Evolutionary conservation across 2,113 vertebrate genomes (phyloP), one percentile per base, ranked within the genome.

Genomic region (Plestiodon gilberti): DNA sequence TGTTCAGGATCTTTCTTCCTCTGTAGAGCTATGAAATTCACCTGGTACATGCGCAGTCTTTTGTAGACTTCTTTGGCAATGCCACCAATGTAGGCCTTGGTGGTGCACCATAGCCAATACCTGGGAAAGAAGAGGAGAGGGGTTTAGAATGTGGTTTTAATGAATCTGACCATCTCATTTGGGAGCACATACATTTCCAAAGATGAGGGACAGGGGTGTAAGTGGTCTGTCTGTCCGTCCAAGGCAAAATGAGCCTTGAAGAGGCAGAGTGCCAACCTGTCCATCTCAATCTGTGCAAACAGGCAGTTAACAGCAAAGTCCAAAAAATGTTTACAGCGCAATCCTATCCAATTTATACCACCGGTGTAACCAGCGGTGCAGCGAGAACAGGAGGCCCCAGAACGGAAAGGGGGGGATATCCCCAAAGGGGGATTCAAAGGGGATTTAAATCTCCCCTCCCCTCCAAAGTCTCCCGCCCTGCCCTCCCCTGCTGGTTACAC

Each of bases 51-150:
- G 40, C 98, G 98, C 38, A 99, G 96, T 71, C 95, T 96, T 81
- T 98, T 96, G 55, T 99, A 99, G 79, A 98, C 97, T 70, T 97
- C 98, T 91, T 95, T 96, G 2, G 98, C 98, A 65, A 97, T 96
- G 65, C 97, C 98, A 67, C 96, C 97, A 28, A 99, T 96, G 30
- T 97, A 98, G 52, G 90, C 93, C 93, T 97, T 97, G 69, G 98
- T 98, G 87, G 97, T 98, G 90, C 99, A 99, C 99, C 98, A 99
- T 35, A 99, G 95, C 99, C 99, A 99, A 95, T 99, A 99, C 98
- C 98, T 99, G 91, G 71, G 77, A 81, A 1, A 69, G 52, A 52
- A 28, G 0, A 25, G 0, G 48, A 28, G 0, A 25, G 0, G 48
- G 52, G 57, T 89, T 82, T 87, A 76, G 1, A 0, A 61, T 5